A percentile compares a stretch with the other conserved stretches of the same genome.
Evolutionary conservation across 2,888 invertebrate genomes (phyloP).

Genomic region (Archaeoteleia sp.): DNA sequence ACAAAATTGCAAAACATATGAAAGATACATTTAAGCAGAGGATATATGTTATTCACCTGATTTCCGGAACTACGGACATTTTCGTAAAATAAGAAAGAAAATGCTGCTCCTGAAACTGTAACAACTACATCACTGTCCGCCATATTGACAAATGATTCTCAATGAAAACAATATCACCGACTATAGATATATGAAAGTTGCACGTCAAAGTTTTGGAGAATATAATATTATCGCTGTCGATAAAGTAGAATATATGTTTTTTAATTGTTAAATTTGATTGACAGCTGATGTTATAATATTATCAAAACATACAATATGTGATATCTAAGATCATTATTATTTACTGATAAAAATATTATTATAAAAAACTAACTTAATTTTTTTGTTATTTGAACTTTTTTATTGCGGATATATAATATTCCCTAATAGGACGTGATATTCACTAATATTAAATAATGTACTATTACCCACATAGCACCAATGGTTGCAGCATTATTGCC

Average conservation of each 20-base stretch:
- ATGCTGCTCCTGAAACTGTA: slow-evolving; percentile 78
- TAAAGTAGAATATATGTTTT: too few species aligned
- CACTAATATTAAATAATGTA: too few species aligned
- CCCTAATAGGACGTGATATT: too few species aligned
- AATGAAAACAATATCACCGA: slow-evolving; percentile 8
- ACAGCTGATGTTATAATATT: neutral
- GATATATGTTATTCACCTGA: slow-evolving; percentile 76
- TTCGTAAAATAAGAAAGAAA: slow-evolving; percentile 82
- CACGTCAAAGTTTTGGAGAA: neutral
- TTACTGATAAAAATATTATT: too few species aligned
- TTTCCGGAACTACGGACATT: slow-evolving; percentile 79
- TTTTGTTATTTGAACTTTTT: too few species aligned
- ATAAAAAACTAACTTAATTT: too few species aligned
- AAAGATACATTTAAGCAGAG: neutral
- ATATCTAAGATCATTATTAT: too few species aligned
- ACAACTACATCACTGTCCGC: slow-evolving; percentile 68
- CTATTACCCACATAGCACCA: too few species aligned
- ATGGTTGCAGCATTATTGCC: too few species aligned
- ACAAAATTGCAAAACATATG: neutral
- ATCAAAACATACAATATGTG: neutral
- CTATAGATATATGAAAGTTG: neutral
- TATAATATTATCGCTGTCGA: too few species aligned
- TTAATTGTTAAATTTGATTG: neutral
- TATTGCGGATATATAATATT: too few species aligned
- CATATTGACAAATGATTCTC: slow-evolving; percentile 67